Conservation (phyloP, 2,888 invertebrate species). For the Crepidodera aurea region DNA sequence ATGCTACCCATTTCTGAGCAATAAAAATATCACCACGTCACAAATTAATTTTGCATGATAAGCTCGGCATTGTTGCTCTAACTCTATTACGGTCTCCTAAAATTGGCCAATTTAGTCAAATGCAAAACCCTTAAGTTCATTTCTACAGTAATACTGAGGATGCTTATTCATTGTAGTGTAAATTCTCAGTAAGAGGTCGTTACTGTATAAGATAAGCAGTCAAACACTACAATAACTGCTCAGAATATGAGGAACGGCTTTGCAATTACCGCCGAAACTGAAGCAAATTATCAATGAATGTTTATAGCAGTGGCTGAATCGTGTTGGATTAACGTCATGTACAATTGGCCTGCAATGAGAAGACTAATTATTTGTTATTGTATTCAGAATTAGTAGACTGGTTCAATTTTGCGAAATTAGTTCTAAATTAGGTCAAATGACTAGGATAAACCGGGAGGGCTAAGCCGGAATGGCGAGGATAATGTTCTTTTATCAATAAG, state of each 20-base stretch:
- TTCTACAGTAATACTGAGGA: conserved; percentile 16
- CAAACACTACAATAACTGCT: conserved; percentile 35
- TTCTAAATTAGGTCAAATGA: neutral
- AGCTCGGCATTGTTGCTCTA: neutral
- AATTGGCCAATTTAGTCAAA: conserved; percentile 21
- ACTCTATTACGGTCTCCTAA: conserved; percentile 10
- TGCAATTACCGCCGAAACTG: conserved; percentile 26
- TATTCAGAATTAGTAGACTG: neutral
- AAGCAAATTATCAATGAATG: conserved; percentile 32
- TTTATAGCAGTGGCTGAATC: conserved; percentile 16
- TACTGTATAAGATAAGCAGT: conserved; percentile 31
- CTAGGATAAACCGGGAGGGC: no score
- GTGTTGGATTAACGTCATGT: neutral
- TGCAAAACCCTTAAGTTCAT: conserved; percentile 25
- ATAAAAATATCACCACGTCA: neutral
- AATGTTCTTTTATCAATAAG: no score
- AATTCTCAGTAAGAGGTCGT: conserved; percentile 28
- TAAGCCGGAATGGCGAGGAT: no score
- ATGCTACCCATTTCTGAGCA: no score
- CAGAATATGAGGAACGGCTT: conserved; percentile 31
- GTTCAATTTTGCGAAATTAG: neutral
- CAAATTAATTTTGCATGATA: neutral
- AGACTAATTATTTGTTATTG: conserved; percentile 3
- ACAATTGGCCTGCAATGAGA: conserved; percentile 6
- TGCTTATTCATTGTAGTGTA: conserved; percentile 29